A percentile compares a stretch with the other conserved stretches of the same genome.
phyloP scores from a whole-genome alignment of 2,797 vertebrate species.

The Tachyglossus aculeatus region DNA sequence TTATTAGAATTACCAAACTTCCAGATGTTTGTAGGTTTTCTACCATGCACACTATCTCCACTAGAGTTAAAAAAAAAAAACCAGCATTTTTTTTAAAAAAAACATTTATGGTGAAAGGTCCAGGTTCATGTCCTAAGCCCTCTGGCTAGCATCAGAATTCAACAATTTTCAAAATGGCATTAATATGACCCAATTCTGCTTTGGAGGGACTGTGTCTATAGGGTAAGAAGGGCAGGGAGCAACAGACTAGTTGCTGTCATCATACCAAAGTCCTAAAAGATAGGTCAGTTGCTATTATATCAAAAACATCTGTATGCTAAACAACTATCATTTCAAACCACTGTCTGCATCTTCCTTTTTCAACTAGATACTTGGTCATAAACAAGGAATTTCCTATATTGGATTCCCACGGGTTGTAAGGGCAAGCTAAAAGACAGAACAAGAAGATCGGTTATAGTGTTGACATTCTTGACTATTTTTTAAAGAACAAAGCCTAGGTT shows the following conservation, averaged over 20 bases:
- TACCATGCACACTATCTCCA: not conserved
- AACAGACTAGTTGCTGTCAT: not conserved
- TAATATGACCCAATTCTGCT: not conserved
- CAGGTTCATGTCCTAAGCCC: not conserved
- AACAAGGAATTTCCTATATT: not conserved
- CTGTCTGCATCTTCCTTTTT: conserved; percentile 7
- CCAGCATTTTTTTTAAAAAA: too few species aligned
- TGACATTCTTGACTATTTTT: not conserved
- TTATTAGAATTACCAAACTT: not conserved
- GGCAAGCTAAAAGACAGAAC: not conserved
- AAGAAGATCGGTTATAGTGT: too few species aligned
- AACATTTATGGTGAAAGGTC: conserved; percentile 1
- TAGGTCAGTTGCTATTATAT: not conserved
- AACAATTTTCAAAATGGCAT: not conserved
- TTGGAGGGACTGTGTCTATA: not conserved
- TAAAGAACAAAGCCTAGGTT: not conserved
- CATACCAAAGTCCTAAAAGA: not conserved
- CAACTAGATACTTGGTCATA: not conserved
- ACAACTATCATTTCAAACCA: not conserved
- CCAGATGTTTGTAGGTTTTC: not conserved
- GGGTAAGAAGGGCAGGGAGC: not conserved
- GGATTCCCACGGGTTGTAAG: not conserved
- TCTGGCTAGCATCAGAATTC: not conserved
- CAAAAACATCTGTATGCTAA: not conserved
- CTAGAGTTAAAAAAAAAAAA: not conserved